Conservation (phyloP, 2,113 vertebrate species). For the Petromus typicus region DNA sequence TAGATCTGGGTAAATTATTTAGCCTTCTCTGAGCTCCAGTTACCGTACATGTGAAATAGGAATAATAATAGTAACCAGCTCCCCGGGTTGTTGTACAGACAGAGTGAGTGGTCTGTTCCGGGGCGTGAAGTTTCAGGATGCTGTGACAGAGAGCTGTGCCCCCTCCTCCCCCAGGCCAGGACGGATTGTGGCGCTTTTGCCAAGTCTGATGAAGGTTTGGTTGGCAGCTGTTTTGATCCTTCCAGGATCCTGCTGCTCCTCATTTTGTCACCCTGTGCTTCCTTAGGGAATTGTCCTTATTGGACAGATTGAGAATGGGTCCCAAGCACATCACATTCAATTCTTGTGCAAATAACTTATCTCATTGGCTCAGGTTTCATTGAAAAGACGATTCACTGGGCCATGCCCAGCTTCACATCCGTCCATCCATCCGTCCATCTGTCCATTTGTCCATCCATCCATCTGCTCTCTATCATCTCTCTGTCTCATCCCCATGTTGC, state of each 20-base stretch:
- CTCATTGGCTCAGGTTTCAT: not conserved
- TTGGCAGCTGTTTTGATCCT: not conserved
- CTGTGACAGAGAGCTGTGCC: not conserved
- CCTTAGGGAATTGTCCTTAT: not conserved
- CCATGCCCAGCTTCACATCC: not conserved
- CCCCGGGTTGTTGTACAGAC: not conserved
- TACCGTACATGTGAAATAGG: not conserved
- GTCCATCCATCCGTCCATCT: not conserved
- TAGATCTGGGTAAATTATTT: not conserved
- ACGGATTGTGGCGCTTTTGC: not conserved
- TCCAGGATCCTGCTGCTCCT: not conserved
- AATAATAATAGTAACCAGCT: not conserved
- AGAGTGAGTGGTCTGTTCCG: not conserved
- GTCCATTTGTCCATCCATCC: not conserved
- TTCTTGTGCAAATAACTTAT: not conserved
- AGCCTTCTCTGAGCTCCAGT: not conserved
- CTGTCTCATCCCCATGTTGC: not conserved
- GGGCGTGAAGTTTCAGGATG: not conserved
- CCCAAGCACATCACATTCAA: not conserved
- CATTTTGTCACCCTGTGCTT: not conserved
- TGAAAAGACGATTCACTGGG: not conserved
- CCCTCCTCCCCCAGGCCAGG: not conserved
- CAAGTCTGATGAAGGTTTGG: not conserved
- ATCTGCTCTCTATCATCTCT: too few relatives aligned
- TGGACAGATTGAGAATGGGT: not conserved